Percentiles rank a stretch among this genome's conserved stretches.
These are phyloP conservation scores for Crioceris asparagi DNA, from an alignment of 2,888 invertebrate genomes.

Conservation along the genomic window DNA sequence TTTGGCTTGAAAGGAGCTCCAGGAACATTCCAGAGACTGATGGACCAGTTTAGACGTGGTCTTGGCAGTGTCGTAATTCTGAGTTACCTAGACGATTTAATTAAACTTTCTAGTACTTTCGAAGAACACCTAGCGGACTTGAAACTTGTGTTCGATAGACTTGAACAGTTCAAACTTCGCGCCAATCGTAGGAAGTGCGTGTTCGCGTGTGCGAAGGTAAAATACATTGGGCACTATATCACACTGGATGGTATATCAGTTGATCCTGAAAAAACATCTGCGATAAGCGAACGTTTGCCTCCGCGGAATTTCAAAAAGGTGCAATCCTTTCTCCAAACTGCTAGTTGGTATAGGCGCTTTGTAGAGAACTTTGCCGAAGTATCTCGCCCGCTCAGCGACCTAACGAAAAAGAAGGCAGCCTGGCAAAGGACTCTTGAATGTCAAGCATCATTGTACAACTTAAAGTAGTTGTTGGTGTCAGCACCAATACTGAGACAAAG, in stretches of 20 bases:
- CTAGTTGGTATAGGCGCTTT: constrained; percentile 17
- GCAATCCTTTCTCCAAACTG: constrained; percentile 15
- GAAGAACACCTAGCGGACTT: constrained; percentile 13
- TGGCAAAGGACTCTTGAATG: constrained; percentile 9
- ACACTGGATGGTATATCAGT: constrained; percentile 13
- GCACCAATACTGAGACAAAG: constrained; percentile 20
- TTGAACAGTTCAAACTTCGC: too few relatives aligned
- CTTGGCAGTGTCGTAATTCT: constrained; percentile 11
- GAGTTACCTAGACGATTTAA: constrained; percentile 17
- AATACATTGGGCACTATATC: constrained; percentile 17
- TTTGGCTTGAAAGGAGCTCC: constrained; percentile 18
- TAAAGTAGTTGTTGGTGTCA: constrained; percentile 17
- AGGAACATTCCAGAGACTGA: constrained; percentile 17
- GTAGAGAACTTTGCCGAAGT: constrained; percentile 17
- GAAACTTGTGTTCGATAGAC: constrained; percentile 13
- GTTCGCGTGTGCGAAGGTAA: constrained; percentile 12
- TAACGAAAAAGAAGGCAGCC: constrained; percentile 14
- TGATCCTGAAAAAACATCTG: constrained; percentile 17
- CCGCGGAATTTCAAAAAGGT: constrained; percentile 14
- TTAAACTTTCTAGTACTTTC: constrained; percentile 6
- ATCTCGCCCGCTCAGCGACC: constrained; percentile 14
- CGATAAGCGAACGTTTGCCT: constrained; percentile 11
- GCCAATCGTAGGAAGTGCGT: constrained; percentile 17
- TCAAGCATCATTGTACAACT: constrained; percentile 13
- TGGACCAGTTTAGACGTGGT: constrained; percentile 14